phyloP scores from a whole-genome alignment of 2,888 invertebrate species.

The Bellardia pandia region DNA sequence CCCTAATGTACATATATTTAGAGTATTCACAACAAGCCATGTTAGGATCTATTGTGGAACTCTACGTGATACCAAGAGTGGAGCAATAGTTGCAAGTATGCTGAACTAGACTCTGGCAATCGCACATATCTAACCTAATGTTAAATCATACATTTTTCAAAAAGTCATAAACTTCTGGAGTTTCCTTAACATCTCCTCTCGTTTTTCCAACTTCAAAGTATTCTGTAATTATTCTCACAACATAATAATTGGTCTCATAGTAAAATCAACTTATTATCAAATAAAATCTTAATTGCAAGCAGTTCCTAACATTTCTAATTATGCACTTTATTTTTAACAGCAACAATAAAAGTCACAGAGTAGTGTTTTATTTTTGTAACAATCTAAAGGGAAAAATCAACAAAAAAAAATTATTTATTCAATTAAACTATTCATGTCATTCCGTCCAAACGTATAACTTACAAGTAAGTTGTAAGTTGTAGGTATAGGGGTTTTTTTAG shows the following conservation, averaged over 20 bases:
- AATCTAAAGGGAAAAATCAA: constrained; percentile 20
- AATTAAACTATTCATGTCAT: constrained; percentile 28
- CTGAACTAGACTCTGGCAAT: too few relatives aligned
- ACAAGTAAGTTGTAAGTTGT: not conserved
- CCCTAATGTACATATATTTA: too few relatives aligned
- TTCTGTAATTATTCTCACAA: constrained; percentile 23
- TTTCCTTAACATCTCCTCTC: not conserved
- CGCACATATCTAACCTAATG: too few relatives aligned
- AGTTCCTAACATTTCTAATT: constrained; percentile 59
- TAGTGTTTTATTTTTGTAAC: not conserved
- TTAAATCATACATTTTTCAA: not conserved
- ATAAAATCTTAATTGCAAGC: constrained; percentile 48
- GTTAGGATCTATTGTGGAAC: too few relatives aligned
- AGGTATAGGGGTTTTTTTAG: not conserved
- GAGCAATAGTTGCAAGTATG: too few relatives aligned
- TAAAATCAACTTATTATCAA: constrained; percentile 33
- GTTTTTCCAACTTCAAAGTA: constrained; percentile 1
- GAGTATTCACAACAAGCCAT: too few relatives aligned
- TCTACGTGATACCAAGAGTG: too few relatives aligned
- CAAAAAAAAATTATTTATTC: constrained; percentile 13
- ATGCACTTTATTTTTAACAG: constrained; percentile 51
- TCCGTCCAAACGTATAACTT: not conserved
- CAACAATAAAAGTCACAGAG: constrained; percentile 1
- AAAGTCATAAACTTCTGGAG: constrained; percentile 34
- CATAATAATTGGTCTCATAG: constrained; percentile 9